These are phyloP conservation scores for Daphoenositta chrysoptera DNA, from an alignment of 2,113 vertebrate genomes.

Conservation along the genomic window DNA sequence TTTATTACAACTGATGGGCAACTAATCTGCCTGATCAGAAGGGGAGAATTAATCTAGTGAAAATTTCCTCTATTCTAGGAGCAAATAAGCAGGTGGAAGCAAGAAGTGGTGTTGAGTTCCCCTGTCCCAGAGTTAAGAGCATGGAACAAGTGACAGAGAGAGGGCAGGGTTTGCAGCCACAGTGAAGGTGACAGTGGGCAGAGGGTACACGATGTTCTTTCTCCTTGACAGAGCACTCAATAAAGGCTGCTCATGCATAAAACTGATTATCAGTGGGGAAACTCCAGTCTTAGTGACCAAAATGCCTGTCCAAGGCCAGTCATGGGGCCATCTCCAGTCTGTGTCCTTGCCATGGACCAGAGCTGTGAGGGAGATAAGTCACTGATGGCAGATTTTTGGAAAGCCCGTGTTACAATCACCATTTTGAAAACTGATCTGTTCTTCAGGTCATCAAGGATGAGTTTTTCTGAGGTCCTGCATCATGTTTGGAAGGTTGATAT, in stretches of 20 bases:
- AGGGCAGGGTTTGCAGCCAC: background rate
- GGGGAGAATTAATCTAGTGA: background rate
- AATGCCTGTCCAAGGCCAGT: background rate
- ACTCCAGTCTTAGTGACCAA: background rate
- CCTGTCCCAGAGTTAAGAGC: background rate
- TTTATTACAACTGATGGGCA: background rate
- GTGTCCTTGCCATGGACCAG: background rate
- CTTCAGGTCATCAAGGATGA: background rate
- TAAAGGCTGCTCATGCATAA: background rate
- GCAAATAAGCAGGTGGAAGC: background rate
- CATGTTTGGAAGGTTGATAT: background rate
- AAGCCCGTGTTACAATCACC: fast-evolving
- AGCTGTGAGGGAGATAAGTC: background rate
- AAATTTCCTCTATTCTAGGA: background rate
- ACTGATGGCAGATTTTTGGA: background rate
- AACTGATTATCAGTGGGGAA: background rate
- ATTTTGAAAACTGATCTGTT: background rate
- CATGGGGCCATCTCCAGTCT: background rate
- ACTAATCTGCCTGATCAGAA: background rate
- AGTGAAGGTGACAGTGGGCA: background rate
- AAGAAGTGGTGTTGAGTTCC: background rate
- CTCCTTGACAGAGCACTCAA: background rate
- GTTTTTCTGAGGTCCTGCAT: background rate
- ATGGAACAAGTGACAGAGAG: background rate
- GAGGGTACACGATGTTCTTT: fast-evolving